Percentiles rank a stretch among this genome's conserved stretches.
These are phyloP conservation scores for Chrysolina americana DNA, from an alignment of 2,888 invertebrate genomes.

Conservation along the genomic window DNA sequence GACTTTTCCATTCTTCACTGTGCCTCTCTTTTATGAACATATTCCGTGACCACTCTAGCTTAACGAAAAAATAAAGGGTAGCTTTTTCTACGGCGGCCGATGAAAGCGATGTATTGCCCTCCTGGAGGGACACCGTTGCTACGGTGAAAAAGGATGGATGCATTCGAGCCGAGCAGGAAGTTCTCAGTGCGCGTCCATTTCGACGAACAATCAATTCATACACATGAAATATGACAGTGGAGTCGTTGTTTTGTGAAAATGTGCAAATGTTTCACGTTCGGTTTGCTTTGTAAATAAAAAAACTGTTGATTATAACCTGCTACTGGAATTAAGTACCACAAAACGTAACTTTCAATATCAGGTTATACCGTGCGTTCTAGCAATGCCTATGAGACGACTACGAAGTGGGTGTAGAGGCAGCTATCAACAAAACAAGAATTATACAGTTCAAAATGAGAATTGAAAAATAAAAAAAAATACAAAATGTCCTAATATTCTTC, in stretches of 20 bases:
- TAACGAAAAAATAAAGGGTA: slow-evolving; percentile 47
- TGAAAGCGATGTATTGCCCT: slow-evolving; percentile 55
- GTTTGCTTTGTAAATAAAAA: not conserved
- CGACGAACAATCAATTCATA: not conserved
- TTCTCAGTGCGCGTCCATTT: not conserved
- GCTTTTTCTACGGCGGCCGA: slow-evolving; percentile 49
- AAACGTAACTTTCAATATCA: too few species aligned
- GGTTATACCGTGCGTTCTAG: too few species aligned
- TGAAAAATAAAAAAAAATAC: too few species aligned
- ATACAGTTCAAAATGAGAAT: too few species aligned
- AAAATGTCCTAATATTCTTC: too few species aligned
- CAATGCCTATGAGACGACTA: too few species aligned
- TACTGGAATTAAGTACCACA: too few species aligned
- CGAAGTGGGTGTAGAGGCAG: too few species aligned
- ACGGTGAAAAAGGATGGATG: slow-evolving; percentile 48
- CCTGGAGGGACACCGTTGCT: slow-evolving; percentile 47
- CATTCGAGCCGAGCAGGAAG: slow-evolving; percentile 26
- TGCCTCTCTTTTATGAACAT: slow-evolving; percentile 40
- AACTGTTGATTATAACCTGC: too few species aligned
- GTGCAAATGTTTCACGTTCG: not conserved
- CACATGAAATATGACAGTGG: slow-evolving; percentile 2
- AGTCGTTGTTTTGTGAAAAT: slow-evolving; percentile 8
- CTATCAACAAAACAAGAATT: too few species aligned
- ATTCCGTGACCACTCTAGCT: slow-evolving; percentile 47
- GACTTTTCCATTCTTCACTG: not conserved